Conservation (phyloP, 1,140 invertebrate species). For the Steinernema feltiae region DNA sequence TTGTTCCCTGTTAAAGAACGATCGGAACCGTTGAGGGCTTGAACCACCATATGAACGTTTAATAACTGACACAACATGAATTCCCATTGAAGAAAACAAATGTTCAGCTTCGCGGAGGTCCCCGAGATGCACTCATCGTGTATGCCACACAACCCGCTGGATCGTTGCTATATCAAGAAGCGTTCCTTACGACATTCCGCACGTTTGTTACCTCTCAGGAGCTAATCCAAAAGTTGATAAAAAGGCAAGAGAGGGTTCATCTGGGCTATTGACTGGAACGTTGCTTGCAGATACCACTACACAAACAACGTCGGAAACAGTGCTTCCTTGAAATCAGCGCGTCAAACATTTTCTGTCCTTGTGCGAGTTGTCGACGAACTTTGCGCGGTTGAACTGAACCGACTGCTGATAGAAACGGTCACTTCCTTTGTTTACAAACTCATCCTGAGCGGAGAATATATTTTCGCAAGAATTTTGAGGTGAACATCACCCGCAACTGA, state of each 20-base stretch:
- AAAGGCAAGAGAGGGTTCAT: slow-evolving; percentile 27
- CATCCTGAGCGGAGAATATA: slow-evolving; percentile 41
- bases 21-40: not conserved
- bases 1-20: not conserved
- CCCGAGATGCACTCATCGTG: slow-evolving; percentile 49
- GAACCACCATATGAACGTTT: not conserved
- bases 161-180: slow-evolving; percentile 53
- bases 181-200: slow-evolving; percentile 49
- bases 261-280: not conserved
- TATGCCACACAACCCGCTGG: slow-evolving; percentile 46
- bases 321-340: slow-evolving; percentile 33
- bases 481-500: too few relatives aligned
- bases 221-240: slow-evolving; percentile 48
- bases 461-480: slow-evolving; percentile 44
- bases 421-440: slow-evolving; percentile 50
- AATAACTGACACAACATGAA: not conserved
- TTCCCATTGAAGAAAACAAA: not conserved
- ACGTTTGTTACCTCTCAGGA: slow-evolving; percentile 48
- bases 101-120: slow-evolving; percentile 49
- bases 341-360: slow-evolving; percentile 49
- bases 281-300: slow-evolving; percentile 41
- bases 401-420: slow-evolving; percentile 37
- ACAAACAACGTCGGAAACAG: slow-evolving; percentile 37
- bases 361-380: slow-evolving; percentile 50
- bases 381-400: slow-evolving; percentile 39